phyloP scores from a whole-genome alignment of 2,797 vertebrate species.

The Lepidocolaptes lacrymiger region DNA sequence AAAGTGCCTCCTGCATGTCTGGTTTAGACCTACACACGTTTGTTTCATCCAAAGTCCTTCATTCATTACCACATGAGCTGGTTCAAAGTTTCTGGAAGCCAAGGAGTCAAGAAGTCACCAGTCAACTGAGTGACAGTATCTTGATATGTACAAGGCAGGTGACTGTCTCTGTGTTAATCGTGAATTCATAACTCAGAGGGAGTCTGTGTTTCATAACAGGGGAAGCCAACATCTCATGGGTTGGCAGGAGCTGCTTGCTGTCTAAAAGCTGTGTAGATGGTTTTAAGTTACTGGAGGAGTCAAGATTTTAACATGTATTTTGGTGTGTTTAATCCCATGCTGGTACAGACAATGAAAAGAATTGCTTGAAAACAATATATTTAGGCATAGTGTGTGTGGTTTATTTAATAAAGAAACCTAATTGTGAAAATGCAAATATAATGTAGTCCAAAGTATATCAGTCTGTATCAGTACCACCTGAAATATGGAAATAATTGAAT shows the following conservation, averaged over 20 bases:
- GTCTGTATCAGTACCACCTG: background rate
- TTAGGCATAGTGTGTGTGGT: background rate
- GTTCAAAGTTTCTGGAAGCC: background rate
- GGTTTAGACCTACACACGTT: background rate
- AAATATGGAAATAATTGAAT: background rate
- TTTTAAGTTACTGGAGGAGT: background rate
- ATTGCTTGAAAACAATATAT: background rate
- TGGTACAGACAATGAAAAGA: background rate
- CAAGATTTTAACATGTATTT: background rate
- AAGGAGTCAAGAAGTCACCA: background rate
- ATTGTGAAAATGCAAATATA: background rate
- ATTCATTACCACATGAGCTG: background rate
- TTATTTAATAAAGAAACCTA: background rate
- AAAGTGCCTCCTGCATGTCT: background rate
- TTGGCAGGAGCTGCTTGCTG: background rate
- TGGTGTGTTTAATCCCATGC: background rate
- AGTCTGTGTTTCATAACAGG: background rate
- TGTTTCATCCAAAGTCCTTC: background rate
- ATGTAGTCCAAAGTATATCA: background rate
- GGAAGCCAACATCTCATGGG: background rate
- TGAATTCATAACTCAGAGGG: background rate
- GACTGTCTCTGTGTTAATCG: background rate
- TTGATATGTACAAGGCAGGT: background rate
- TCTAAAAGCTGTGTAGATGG: background rate
- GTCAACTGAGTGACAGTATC: background rate